Percentiles rank a stretch among this genome's conserved stretches.
Conservation (phyloP, 2,113 vertebrate genomes). For the Tenebrosternarchus preto region DNA sequence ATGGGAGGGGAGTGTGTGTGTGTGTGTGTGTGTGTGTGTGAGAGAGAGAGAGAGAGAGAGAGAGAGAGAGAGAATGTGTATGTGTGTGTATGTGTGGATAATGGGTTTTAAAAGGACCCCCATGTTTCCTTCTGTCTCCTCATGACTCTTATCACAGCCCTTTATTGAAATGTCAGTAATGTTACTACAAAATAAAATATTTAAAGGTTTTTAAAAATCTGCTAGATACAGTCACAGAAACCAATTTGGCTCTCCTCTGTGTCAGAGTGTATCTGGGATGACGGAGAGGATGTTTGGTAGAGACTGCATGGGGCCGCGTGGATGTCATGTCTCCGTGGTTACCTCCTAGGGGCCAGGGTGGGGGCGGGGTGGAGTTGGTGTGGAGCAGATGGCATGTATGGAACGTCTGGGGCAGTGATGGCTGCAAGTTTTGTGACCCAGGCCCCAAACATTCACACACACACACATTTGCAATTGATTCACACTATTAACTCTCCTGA, state of each 20-base stretch:
- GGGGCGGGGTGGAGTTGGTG: background rate
- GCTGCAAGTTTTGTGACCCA: background rate
- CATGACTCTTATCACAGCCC: background rate
- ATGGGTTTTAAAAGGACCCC: too few species aligned
- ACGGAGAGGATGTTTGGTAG: background rate
- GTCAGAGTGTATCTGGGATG: background rate
- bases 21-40: slow-evolving; percentile 37
- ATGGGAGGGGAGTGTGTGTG: slow-evolving; percentile 30
- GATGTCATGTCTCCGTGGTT: too few species aligned
- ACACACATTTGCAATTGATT: background rate
- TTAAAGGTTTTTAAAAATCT: background rate
- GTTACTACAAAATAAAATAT: background rate
- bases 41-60: too few species aligned
- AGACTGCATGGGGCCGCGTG: background rate
- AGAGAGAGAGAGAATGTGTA: too few species aligned
- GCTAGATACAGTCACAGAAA: too few species aligned
- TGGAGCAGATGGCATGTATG: background rate
- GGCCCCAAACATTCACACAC: background rate
- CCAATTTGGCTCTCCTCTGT: too few species aligned
- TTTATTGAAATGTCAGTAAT: background rate
- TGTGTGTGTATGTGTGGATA: background rate
- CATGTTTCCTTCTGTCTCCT: too few species aligned
- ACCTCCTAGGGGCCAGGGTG: background rate
- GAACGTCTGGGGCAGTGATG: background rate
- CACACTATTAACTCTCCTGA: too few species aligned